Conservation (phyloP, 2,888 invertebrate species). For the Rugalucina vietnamica region DNA sequence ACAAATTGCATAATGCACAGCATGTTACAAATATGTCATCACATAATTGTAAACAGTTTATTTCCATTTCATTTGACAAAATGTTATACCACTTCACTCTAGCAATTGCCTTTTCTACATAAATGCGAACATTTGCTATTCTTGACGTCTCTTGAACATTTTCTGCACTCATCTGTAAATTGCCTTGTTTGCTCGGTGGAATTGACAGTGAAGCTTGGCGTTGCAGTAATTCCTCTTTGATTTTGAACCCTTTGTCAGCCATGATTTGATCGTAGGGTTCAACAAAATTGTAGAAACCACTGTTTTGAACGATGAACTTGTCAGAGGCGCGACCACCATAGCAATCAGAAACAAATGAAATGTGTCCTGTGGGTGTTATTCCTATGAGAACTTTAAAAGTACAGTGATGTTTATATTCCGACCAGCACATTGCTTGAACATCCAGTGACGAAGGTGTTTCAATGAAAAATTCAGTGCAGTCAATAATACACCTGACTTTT, state of each 20-base stretch:
- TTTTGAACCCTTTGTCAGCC: constrained; percentile 57
- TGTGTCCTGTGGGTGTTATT: constrained; percentile 53
- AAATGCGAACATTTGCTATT: constrained; percentile 47
- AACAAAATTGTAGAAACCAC: constrained; percentile 33
- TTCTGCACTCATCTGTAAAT: constrained; percentile 18
- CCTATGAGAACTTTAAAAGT: constrained; percentile 57
- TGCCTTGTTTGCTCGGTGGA: constrained; percentile 19
- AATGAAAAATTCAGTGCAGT: constrained; percentile 50
- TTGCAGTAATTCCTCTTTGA: constrained; percentile 37
- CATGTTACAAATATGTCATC: constrained; percentile 46
- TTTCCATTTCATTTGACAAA: constrained; percentile 34
- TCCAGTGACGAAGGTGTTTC: constrained; percentile 38
- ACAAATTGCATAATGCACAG: constrained; percentile 45
- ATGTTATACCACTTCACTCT: constrained; percentile 43
- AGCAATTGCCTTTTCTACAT: constrained; percentile 53
- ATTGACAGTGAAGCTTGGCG: constrained; percentile 35
- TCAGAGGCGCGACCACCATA: constrained; percentile 59
- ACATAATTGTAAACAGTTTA: constrained; percentile 31
- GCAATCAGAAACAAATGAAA: constrained; percentile 44
- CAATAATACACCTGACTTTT: constrained; percentile 40
- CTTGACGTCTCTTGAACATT: constrained; percentile 21
- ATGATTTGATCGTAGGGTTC: constrained; percentile 51
- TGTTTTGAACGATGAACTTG: constrained; percentile 42
- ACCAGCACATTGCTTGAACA: constrained; percentile 37
- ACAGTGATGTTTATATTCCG: constrained; percentile 57